Conservation (phyloP, 1,140 invertebrate species). For the Pseudomyrmex cubaensis region DNA sequence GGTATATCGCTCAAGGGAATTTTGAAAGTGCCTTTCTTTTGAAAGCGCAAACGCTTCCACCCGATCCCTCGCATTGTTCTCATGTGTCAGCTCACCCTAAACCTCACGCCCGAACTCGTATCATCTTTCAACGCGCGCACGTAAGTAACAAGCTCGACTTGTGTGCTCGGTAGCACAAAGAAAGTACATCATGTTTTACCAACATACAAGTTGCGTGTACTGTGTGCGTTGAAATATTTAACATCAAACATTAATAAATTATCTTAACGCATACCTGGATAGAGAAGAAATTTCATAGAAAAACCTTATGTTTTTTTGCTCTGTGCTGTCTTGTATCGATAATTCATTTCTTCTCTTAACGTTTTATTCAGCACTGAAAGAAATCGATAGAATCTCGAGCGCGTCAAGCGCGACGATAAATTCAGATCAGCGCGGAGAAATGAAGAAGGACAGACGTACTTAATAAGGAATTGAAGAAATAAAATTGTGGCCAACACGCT, state of each 20-base stretch:
- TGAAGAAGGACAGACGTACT: constrained; percentile 15
- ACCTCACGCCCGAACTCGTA: constrained; percentile 14
- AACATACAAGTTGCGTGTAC: background rate
- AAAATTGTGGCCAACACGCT: constrained; percentile 54
- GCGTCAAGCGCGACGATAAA: background rate
- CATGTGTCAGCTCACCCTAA: constrained; percentile 49
- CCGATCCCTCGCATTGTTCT: constrained; percentile 59
- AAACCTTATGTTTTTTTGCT: too few species aligned
- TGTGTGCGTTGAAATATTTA: constrained; percentile 2
- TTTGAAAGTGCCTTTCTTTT: constrained; percentile 67
- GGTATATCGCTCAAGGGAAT: background rate
- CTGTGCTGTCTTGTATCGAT: constrained; percentile 5
- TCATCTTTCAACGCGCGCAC: constrained; percentile 41
- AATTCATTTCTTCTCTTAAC: constrained; percentile 24
- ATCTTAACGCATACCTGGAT: background rate
- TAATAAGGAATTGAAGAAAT: constrained; percentile 54
- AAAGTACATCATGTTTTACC: background rate
- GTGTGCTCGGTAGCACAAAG: background rate
- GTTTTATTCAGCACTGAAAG: background rate
- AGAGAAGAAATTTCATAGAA: too few species aligned
- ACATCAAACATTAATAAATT: background rate
- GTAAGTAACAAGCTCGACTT: constrained; percentile 12
- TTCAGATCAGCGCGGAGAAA: constrained; percentile 23
- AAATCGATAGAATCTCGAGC: background rate
- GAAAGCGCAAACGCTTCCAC: constrained; percentile 47